Evolutionary conservation across 2,797 vertebrate genomes (phyloP).

Genomic region (Sebastes taczanowskii): DNA sequence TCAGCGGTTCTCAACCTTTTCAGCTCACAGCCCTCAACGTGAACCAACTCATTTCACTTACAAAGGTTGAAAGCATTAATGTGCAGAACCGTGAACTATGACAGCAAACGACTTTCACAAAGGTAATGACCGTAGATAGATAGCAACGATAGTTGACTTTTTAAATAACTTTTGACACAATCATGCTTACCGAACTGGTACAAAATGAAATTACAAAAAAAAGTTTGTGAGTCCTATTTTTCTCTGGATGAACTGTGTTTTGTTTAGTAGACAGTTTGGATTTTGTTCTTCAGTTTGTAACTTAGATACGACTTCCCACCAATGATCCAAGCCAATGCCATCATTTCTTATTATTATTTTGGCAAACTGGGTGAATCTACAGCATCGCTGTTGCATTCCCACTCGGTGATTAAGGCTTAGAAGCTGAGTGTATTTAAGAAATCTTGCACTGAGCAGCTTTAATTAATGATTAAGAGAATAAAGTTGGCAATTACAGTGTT

Average conservation of each 20-base stretch:
- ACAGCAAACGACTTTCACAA: neutral
- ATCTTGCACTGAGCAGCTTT: constrained; percentile 4
- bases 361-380: neutral
- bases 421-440: neutral
- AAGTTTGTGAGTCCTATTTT: neutral
- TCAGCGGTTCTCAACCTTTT: constrained; percentile 30
- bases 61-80: neutral
- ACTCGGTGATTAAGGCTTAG: neutral
- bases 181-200: neutral
- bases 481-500: neutral
- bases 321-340: neutral
- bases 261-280: neutral
- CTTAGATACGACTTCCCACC: neutral
- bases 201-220: neutral
- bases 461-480: constrained; percentile 16
- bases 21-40: neutral
- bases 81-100: neutral
- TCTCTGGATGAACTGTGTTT: neutral
- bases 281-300: neutral
- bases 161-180: neutral
- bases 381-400: neutral
- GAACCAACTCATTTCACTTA: neutral
- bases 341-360: neutral
- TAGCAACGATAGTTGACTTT: neutral
- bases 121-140: neutral